These are phyloP conservation scores for Discoglossus pictus DNA, from an alignment of 2,797 vertebrate species.

Conservation along the genomic window DNA sequence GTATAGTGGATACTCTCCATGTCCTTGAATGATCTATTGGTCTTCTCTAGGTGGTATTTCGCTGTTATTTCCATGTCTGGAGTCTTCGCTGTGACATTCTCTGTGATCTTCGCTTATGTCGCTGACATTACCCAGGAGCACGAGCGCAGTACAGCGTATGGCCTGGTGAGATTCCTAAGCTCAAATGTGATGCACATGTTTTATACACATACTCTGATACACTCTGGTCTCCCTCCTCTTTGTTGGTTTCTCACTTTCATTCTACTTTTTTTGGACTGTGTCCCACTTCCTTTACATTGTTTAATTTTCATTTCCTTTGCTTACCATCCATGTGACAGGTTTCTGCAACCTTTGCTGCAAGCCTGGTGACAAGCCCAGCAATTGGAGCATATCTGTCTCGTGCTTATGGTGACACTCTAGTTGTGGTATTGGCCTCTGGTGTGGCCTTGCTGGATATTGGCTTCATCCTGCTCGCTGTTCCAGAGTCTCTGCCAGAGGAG, in stretches of 20 bases:
- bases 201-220: too few species aligned
- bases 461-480: slow-evolving; percentile 89
- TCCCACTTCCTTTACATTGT: slow-evolving; percentile 10
- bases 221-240: background rate
- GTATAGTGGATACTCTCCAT: too few species aligned
- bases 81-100: slow-evolving; percentile 90
- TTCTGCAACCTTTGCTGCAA: slow-evolving; percentile 88
- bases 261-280: background rate
- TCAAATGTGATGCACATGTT: too few species aligned
- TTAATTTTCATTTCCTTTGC: too few species aligned
- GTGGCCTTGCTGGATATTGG: slow-evolving; percentile 88
- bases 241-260: background rate
- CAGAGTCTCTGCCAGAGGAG: slow-evolving; percentile 88
- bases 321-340: too few species aligned
- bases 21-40: too few species aligned
- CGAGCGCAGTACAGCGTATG: slow-evolving; percentile 88
- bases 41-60: slow-evolving; percentile 85
- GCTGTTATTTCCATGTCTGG: slow-evolving; percentile 92
- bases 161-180: slow-evolving; percentile 81
- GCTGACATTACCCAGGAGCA: slow-evolving; percentile 91
- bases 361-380: slow-evolving; percentile 88
- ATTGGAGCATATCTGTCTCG: slow-evolving; percentile 86
- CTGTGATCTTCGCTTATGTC: slow-evolving; percentile 90
- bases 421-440: slow-evolving; percentile 87
- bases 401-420: slow-evolving; percentile 82